Evolutionary conservation across 2,888 invertebrate genomes (phyloP).

Genomic region (Halocaridina rubra): DNA sequence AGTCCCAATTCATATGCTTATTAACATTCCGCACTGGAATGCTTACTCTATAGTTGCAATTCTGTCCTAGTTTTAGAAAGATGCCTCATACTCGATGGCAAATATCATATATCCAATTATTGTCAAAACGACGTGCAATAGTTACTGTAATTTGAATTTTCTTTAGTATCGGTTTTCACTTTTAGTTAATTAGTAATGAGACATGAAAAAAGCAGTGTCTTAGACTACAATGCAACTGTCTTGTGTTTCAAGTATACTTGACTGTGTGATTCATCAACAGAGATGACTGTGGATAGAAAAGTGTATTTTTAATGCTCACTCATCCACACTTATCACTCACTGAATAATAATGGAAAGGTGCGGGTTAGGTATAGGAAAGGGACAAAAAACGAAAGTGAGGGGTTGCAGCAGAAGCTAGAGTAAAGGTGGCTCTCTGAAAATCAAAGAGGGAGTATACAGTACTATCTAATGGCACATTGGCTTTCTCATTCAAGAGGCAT

Average conservation of each 20-base stretch:
- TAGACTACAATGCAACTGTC: not conserved
- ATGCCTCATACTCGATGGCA: conserved; percentile 40
- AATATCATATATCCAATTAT: not conserved
- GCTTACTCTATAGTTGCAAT: not conserved
- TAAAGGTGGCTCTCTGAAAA: conserved; percentile 4
- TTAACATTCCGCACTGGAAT: not conserved
- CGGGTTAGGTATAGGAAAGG: not conserved
- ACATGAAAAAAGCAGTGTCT: not conserved
- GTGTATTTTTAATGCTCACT: not conserved
- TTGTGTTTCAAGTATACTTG: not conserved
- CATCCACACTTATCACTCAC: not conserved
- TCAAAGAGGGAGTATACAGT: too few species aligned
- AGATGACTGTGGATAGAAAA: not conserved
- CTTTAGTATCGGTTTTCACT: not conserved
- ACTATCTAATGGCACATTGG: not conserved
- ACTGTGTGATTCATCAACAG: not conserved
- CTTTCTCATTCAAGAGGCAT: not conserved
- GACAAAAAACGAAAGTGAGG: not conserved
- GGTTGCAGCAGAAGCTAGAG: not conserved
- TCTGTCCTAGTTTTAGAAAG: conserved; percentile 23
- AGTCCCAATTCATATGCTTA: not conserved
- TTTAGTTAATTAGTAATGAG: not conserved
- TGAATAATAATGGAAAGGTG: not conserved
- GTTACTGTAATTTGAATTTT: not conserved
- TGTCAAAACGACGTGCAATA: not conserved